Evolutionary conservation across 2,888 invertebrate species (phyloP), one percentile per base, ranked within the genome.

Genomic region (Balanococcus diminutus): DNA sequence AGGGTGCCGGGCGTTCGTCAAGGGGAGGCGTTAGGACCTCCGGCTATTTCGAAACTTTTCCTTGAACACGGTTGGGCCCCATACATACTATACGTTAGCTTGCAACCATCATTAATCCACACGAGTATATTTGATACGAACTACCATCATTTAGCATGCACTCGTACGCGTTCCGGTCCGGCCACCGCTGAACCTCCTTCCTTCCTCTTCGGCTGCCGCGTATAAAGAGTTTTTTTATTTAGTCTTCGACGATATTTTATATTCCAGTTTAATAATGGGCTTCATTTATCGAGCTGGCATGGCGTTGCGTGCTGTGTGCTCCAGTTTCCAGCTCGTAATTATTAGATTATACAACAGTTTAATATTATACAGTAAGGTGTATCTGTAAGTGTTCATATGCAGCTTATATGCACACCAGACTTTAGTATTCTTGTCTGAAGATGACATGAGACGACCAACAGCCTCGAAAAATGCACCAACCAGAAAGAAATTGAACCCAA

Each of bases 201-300:
- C 46, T 0, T 6, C 8, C 22, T 5, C 28, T 28, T 16, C 14
- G 67, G 67, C 67, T 67, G 67, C 67, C 28, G 28, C 28, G 19
- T 67, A 14, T 61, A 31, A 67, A 67, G 28, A 67, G 16, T 67
- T 67, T 79, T 36, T 79, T 79, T 79, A 79, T 79, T 79, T 19
- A 79, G 75, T 79, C 75, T 79, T 79, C 75, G 75, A 79, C 75
- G 75, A 79, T 79, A 79, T 79, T 79, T 79, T 79, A 79, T 79
- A 79, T 79, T 79, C 75, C n/a, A 79, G 75, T 79, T 79, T 79
- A 79, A 79, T 79, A 79, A 79, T 36, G 75, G 75, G 75, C 75
- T 79, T 79, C 75, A 79, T 79, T 79, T 79, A 79, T 79, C 75
- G 75, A 36, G 75, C 75, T 79, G 36, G 61, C 61, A 36, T 36